Percentiles rank a stretch among this genome's conserved stretches.
phyloP scores from a whole-genome alignment of 1,140 invertebrate genomes.

The Batillaria attramentaria region DNA sequence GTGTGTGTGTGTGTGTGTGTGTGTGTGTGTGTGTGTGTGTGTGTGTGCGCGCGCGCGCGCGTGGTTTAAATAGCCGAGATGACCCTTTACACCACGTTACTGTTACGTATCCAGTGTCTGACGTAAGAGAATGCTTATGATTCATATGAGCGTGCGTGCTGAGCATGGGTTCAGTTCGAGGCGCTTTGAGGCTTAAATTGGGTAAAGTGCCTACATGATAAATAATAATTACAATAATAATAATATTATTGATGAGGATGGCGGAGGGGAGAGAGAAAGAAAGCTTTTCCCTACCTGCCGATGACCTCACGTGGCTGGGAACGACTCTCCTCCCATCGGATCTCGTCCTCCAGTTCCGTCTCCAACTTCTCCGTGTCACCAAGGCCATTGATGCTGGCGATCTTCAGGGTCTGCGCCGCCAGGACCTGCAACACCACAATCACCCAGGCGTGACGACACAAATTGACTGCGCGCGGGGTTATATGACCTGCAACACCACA shows the following conservation, averaged over 20 bases:
- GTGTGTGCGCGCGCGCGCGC: neutral
- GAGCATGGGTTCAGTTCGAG: too few relatives aligned
- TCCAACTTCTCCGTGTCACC: slow-evolving; percentile 51
- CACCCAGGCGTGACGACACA: neutral
- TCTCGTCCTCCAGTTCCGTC: slow-evolving; percentile 50
- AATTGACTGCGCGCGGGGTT: neutral
- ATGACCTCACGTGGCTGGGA: slow-evolving; percentile 39
- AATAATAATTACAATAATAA: too few relatives aligned
- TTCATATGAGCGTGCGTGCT: too few relatives aligned
- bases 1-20: slow-evolving; percentile 16
- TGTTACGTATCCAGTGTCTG: too few relatives aligned
- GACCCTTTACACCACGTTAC: too few relatives aligned
- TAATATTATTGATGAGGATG: too few relatives aligned
- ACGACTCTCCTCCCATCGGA: slow-evolving; percentile 42
- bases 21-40: neutral
- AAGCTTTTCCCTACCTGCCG: slow-evolving; percentile 46
- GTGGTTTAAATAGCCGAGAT: too few relatives aligned
- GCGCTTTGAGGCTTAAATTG: too few relatives aligned
- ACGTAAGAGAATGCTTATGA: too few relatives aligned
- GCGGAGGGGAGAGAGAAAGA: too few relatives aligned
- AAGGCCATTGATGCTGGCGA: slow-evolving; percentile 51
- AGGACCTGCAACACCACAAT: slow-evolving; percentile 39
- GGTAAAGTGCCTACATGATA: too few relatives aligned
- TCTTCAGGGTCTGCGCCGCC: slow-evolving; percentile 51
- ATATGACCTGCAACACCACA: neutral